Conservation (phyloP, 1,140 invertebrate genomes). For the Melitaea cinxia region DNA sequence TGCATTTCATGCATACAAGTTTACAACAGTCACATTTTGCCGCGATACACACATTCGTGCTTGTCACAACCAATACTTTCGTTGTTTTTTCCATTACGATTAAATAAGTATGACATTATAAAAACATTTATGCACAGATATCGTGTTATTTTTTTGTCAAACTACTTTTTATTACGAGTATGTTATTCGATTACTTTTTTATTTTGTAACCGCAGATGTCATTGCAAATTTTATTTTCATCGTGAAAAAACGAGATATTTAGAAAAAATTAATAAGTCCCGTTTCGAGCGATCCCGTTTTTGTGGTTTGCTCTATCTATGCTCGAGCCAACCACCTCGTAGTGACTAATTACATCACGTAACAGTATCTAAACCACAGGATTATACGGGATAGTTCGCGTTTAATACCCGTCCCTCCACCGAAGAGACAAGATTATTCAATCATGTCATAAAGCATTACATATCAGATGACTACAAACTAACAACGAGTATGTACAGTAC, state of each 20-base stretch:
- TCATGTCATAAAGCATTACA: constrained; percentile 14
- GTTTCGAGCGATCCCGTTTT: constrained; percentile 50
- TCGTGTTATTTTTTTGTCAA: neutral
- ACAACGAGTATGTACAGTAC: neutral
- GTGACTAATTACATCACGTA: constrained; percentile 50
- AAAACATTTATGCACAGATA: too few relatives aligned
- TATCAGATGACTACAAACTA: neutral
- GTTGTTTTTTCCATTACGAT: neutral
- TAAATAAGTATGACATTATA: too few relatives aligned
- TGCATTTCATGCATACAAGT: constrained; percentile 33
- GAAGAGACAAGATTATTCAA: constrained; percentile 11
- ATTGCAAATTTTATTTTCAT: neutral
- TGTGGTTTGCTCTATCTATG: constrained; percentile 55
- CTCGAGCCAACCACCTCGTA: constrained; percentile 40
- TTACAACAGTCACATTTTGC: constrained; percentile 16
- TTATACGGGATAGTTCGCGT: constrained; percentile 34
- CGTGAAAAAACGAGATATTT: neutral
- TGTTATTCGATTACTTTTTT: neutral
- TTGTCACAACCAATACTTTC: neutral
- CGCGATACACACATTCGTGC: constrained; percentile 26
- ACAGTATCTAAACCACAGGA: constrained; percentile 54
- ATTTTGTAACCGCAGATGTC: neutral
- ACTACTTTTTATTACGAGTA: too few relatives aligned
- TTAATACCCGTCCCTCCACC: neutral
- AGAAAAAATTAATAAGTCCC: constrained; percentile 14